A percentile compares a stretch with the other conserved stretches of the same genome.
phyloP scores from a whole-genome alignment of 2,113 vertebrate genomes.

The Rhea americana region DNA sequence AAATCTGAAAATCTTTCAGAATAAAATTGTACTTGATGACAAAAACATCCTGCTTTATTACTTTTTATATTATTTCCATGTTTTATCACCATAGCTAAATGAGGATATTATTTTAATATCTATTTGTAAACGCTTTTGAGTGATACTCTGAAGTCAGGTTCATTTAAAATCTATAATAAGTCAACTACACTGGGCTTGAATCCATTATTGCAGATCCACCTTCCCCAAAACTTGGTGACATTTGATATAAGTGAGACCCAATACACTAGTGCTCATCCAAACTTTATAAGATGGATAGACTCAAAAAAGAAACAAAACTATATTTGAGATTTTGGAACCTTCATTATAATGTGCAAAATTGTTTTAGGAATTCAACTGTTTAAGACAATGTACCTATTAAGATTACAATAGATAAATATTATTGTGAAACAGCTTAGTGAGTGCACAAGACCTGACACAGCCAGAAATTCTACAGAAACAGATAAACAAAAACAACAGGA shows the following conservation, averaged over 20 bases:
- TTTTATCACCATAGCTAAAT: background rate
- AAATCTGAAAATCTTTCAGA: background rate
- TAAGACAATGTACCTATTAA: background rate
- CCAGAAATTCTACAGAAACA: background rate
- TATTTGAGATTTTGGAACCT: background rate
- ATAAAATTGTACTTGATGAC: background rate
- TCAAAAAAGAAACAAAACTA: background rate
- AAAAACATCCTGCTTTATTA: background rate
- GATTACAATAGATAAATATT: background rate
- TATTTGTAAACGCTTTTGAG: background rate
- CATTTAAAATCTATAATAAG: background rate
- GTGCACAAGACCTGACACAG: background rate
- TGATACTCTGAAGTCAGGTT: background rate
- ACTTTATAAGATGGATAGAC: background rate
- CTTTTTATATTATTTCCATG: background rate
- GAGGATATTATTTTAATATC: background rate
- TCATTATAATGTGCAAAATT: background rate
- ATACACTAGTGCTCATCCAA: background rate
- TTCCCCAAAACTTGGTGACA: background rate
- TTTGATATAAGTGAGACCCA: background rate
- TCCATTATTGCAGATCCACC: background rate
- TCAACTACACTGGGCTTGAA: background rate
- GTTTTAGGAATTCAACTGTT: background rate
- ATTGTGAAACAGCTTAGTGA: background rate
- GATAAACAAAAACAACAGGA: background rate